Base-by-base conservation (phyloP, 2,888 invertebrate species). In the Lepeophtheirus nordmannii region DNA sequence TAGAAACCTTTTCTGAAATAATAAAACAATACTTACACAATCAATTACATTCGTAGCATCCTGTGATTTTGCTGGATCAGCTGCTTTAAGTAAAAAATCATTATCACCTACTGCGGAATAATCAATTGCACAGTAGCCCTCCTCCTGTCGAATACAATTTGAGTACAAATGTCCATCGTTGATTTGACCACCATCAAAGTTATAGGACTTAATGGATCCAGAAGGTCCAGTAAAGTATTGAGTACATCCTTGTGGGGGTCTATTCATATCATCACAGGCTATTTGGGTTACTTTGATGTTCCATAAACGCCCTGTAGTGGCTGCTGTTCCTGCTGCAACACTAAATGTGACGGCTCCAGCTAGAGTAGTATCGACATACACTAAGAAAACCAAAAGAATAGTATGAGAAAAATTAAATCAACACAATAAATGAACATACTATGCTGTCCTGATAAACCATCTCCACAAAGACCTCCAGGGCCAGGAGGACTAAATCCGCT, bases 201-300 rank as follows among this genome's bases (percentile, higher is more conserved):
- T 30, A 20, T 58, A 58, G 58, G 22, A 22, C 20, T 20, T 58
- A 14, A 58, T 30, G 9, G 58, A 22, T 1, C 58, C 58, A 17
- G 17, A n/a, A n/a, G 14, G 14, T 9, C 58, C 58, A 3, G 22
- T 58, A 30, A 58, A 58, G 10, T 17, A 58, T 22, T 58, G 20
- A 20, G 30, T 30, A 58, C 58, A 58, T 20, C 30, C 30, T 14
- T 20, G 20, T 5, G 58, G 58, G 14, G 58, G 22, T 58, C 58
- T n/a, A 10, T 58, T 30, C 20, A 14, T 58, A 58, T 20, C 58
- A 58, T 30, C 30, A 20, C 58, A 58, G 30, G 58, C 22, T 30
- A 58, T 17, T 30, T 58, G 58, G 20, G 58, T 30, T 5, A 58
- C 58, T 22, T 30, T 58, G 9, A 58, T 58, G 30, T 58, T 58